These are phyloP conservation scores for Artibeus jamaicensis DNA, from an alignment of 2,797 vertebrate genomes.

Conservation along the genomic window DNA sequence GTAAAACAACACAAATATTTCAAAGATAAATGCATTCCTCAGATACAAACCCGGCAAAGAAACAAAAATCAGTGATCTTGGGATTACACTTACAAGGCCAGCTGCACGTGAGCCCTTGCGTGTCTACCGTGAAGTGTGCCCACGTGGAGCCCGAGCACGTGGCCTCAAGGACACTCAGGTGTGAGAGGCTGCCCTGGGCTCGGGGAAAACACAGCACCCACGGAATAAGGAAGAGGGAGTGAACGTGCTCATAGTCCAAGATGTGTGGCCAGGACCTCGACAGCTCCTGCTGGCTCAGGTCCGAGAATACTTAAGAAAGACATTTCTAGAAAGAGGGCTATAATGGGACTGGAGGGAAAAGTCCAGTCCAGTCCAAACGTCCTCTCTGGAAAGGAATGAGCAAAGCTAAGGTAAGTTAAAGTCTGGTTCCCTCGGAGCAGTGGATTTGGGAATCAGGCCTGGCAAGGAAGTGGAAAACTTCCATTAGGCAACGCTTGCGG, in stretches of 20 bases:
- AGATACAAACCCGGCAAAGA: constrained; percentile 43
- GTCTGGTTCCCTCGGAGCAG: not conserved
- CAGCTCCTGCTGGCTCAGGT: not conserved
- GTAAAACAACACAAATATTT: constrained; percentile 59
- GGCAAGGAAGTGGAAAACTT: not conserved
- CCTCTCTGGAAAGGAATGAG: not conserved
- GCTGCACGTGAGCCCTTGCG: not conserved
- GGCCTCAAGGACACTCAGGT: not conserved
- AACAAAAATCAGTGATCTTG: not conserved
- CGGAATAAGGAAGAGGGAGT: not conserved
- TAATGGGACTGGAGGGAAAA: not conserved
- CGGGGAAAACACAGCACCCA: not conserved
- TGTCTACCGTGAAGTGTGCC: not conserved
- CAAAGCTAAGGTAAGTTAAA: not conserved
- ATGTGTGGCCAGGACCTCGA: not conserved
- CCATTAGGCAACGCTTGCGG: not conserved
- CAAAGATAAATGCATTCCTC: constrained; percentile 50
- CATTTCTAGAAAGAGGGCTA: not conserved
- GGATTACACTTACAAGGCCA: not conserved
- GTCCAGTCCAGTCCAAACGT: not conserved
- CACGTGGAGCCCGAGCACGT: not conserved
- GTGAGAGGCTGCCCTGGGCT: not conserved
- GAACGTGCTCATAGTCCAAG: not conserved
- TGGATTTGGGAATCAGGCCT: not conserved
- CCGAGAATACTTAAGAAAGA: not conserved